These are phyloP conservation scores for Polylopha cassiicola DNA, from an alignment of 2,888 invertebrate genomes.

Conservation along the genomic window DNA sequence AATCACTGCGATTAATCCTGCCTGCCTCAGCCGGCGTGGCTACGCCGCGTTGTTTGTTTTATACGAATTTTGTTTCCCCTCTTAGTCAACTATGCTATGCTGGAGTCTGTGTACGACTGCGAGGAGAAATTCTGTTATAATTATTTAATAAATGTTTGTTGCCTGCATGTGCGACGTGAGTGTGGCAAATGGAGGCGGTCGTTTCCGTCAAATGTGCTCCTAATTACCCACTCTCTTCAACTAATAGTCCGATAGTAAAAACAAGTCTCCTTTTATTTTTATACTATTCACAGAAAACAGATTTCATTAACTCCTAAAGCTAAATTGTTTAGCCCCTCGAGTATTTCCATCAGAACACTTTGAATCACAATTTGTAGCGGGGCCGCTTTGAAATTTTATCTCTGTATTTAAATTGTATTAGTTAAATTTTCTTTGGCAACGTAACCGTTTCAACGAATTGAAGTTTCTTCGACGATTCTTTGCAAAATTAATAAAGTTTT, in stretches of 20 bases:
- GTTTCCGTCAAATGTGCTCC: slow-evolving; percentile 51
- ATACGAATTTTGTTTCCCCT: slow-evolving; percentile 28
- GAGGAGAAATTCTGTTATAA: slow-evolving; percentile 44
- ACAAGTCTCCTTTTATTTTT: slow-evolving; percentile 55
- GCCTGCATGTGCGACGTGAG: slow-evolving; percentile 21
- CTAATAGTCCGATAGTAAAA: slow-evolving; percentile 52
- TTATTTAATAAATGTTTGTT: slow-evolving; percentile 42
- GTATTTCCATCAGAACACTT: slow-evolving; percentile 21
- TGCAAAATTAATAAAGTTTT: slow-evolving; percentile 74
- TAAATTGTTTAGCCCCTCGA: slow-evolving; percentile 20
- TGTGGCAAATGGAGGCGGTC: slow-evolving; percentile 39
- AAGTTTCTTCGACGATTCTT: slow-evolving; percentile 60
- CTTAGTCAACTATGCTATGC: slow-evolving; percentile 30
- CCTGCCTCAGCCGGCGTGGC: slow-evolving; percentile 29
- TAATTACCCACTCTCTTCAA: slow-evolving; percentile 58
- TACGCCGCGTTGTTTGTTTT: slow-evolving; percentile 39
- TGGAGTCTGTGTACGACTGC: slow-evolving; percentile 36
- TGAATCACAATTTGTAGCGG: slow-evolving; percentile 23
- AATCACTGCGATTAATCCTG: slow-evolving; percentile 19
- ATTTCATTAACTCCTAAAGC: slow-evolving; percentile 16
- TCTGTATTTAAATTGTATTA: slow-evolving; percentile 65
- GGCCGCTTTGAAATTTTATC: slow-evolving; percentile 48
- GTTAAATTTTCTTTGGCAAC: slow-evolving; percentile 57
- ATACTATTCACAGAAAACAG: slow-evolving; percentile 36
- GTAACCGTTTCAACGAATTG: slow-evolving; percentile 54